These are phyloP conservation scores for Ciconia stormi DNA, from an alignment of 2,113 vertebrate species.

Conservation along the genomic window DNA sequence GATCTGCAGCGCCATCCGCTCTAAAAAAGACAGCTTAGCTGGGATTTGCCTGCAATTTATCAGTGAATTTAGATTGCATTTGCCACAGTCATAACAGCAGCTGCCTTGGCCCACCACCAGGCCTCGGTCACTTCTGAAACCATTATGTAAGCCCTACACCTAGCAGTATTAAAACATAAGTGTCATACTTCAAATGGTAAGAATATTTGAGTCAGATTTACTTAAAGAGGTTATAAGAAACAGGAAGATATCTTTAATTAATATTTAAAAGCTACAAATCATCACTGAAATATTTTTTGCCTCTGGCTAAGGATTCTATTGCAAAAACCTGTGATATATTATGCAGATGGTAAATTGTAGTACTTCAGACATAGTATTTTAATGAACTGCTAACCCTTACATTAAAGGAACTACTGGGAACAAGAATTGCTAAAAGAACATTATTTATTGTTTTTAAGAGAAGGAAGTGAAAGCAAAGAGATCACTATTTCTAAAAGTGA, in stretches of 20 bases:
- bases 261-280: neutral
- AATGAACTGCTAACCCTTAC: neutral
- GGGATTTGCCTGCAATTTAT: conserved; percentile 79
- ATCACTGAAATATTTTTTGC: neutral
- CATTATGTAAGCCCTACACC: conserved; percentile 63
- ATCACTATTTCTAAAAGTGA: neutral
- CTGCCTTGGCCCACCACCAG: conserved; percentile 59
- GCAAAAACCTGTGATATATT: neutral
- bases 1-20: conserved; percentile 60
- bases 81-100: conserved; percentile 50
- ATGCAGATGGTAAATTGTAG: neutral
- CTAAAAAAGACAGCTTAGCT: conserved; percentile 79
- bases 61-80: conserved; percentile 70
- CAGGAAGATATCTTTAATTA: neutral
- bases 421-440: neutral
- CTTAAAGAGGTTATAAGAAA: neutral
- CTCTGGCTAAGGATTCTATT: neutral
- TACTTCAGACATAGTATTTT: neutral
- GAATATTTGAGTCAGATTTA: conserved; percentile 25
- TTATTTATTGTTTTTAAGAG: neutral
- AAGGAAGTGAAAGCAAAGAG: neutral
- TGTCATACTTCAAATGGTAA: conserved; percentile 22
- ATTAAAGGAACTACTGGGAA: neutral
- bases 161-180: neutral
- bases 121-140: conserved; percentile 42